Conservation (phyloP, 2,888 invertebrate genomes). For the Sceliomorpha sp. region DNA sequence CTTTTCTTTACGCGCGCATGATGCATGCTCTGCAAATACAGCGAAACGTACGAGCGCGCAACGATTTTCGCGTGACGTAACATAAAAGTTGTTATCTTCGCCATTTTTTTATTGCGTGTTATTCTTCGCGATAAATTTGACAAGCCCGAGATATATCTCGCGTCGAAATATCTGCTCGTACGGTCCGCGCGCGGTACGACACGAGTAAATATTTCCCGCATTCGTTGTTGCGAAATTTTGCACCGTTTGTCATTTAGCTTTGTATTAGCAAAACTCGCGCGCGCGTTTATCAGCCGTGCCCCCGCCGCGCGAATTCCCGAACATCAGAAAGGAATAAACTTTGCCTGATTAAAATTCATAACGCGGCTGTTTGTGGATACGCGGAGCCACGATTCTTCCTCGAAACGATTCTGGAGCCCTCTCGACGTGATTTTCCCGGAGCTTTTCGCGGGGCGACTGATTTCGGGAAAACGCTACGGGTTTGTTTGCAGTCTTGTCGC, state of each 20-base stretch:
- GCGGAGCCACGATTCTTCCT: too few relatives aligned
- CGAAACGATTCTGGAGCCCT: too few relatives aligned
- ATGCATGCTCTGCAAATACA: conserved; percentile 4
- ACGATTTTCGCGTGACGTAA: conserved; percentile 2
- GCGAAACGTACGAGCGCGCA: background rate
- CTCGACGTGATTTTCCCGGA: too few relatives aligned
- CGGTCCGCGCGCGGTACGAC: background rate
- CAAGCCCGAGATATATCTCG: background rate
- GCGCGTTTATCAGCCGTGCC: too few relatives aligned
- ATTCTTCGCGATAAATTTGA: conserved; percentile 7
- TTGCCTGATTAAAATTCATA: too few relatives aligned
- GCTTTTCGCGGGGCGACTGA: too few relatives aligned
- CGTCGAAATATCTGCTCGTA: background rate
- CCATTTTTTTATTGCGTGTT: conserved; percentile 4
- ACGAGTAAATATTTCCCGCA: background rate
- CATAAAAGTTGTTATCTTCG: conserved; percentile 4
- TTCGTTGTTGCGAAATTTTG: background rate
- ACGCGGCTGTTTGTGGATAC: too few relatives aligned
- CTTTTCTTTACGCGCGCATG: background rate
- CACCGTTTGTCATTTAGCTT: background rate
- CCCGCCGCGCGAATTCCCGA: too few relatives aligned
- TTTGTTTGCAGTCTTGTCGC: too few relatives aligned
- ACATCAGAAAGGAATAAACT: too few relatives aligned
- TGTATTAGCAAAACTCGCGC: too few relatives aligned
- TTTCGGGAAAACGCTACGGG: too few relatives aligned